Evolutionary conservation across 2,113 vertebrate species (phyloP), one percentile per base, ranked within the genome.

Genomic region (Corapipo altera): DNA sequence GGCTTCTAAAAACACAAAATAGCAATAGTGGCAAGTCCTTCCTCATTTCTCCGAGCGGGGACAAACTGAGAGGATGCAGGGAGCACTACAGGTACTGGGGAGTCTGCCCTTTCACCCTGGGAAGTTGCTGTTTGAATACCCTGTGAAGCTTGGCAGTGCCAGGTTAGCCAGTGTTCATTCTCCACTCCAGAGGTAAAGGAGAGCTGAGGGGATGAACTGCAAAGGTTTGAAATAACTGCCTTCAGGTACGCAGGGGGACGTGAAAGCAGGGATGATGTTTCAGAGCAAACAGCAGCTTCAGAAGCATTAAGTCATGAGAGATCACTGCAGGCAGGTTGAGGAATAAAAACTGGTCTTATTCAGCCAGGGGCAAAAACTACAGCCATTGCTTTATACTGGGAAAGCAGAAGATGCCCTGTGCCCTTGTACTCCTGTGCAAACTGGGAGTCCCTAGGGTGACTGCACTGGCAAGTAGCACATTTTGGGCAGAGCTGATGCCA

Each of bases 241-340:
- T 30, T 71, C 22, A 67, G 72, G 64, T 76, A 26, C 5, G 0
- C 15, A 33, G 57, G 1, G 2, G 19, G 35, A 27, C 0, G 1
- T 43, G 58, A 48, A 66, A 46, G 49, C 51, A 58, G 37, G 35
- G 30, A 41, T 21, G 21, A 18, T 32, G 15, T 12, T 66, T 52
- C 46, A 61, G 64, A 66, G 27, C 52, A 57, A 65, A 46, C 12
- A 41, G 51, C 69, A 72, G 62, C 26, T 57, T 81, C 64, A 54
- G 61, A 33, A 79, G 12, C 67, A 48, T 62, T 62, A 24, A 44
- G 55, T 46, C 66, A 35, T 8, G 17, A 70, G 70, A 52, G 15
- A 48, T 58, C 79, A 88, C 3, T 1, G 43, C 27, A 32, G 32
- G 30, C 5, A 4, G 62, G 11, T 46, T 49, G 37, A 41, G 19